Conservation (phyloP, 1,140 invertebrate species). For the Agrypnia vestita region DNA sequence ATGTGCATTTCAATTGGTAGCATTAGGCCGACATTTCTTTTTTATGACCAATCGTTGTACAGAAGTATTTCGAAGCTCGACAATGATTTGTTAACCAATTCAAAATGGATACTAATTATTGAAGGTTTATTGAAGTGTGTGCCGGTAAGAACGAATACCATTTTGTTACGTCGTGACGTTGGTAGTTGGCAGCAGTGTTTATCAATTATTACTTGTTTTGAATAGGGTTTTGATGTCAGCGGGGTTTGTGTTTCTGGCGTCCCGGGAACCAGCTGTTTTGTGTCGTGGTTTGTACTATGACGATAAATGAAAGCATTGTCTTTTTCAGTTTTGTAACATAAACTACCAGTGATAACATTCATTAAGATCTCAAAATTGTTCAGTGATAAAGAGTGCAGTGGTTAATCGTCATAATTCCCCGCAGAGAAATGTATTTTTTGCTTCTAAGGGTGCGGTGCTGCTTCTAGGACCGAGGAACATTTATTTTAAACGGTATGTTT, state of each 20-base stretch:
- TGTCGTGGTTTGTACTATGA: conserved; percentile 26
- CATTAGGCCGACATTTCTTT: neutral
- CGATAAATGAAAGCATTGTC: conserved; percentile 34
- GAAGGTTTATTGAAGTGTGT: neutral
- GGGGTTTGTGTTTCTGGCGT: conserved; percentile 44
- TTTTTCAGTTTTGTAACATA: conserved; percentile 37
- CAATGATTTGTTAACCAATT: neutral
- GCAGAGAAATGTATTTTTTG: conserved; percentile 49
- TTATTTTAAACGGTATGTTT: conserved; percentile 47
- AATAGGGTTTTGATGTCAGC: conserved; percentile 42
- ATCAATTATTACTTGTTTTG: conserved; percentile 51
- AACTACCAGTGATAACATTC: conserved; percentile 5
- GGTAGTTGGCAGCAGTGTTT: conserved; percentile 47
- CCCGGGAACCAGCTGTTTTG: conserved; percentile 46
- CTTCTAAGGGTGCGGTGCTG: conserved; percentile 52
- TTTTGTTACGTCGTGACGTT: neutral
- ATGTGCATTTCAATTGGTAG: neutral
- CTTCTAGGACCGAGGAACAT: conserved; percentile 28
- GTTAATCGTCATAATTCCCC: conserved; percentile 19
- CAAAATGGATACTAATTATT: neutral
- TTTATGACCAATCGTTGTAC: neutral
- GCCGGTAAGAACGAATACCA: neutral
- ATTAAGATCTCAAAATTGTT: conserved; percentile 18
- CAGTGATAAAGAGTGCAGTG: conserved; percentile 31
- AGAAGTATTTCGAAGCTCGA: neutral